Conservation (phyloP, 2,888 invertebrate genomes). For the Lagria hirta region DNA sequence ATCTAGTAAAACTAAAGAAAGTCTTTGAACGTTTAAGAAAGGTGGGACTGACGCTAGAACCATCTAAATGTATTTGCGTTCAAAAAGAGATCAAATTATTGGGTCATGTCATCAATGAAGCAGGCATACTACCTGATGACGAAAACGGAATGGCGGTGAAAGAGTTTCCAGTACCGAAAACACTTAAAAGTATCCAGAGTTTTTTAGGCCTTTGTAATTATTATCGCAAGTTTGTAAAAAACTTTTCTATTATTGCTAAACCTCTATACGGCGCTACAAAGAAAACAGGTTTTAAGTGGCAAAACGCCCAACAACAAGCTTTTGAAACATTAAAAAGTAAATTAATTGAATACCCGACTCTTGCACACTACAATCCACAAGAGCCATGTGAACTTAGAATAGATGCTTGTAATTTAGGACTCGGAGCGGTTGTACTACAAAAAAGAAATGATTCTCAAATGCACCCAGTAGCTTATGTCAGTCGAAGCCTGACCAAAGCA, state of each 20-base stretch:
- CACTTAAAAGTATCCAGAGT: conserved; percentile 11
- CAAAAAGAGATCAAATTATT: no score
- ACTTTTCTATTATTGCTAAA: conserved; percentile 24
- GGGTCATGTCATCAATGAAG: no score
- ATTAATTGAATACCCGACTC: conserved; percentile 19
- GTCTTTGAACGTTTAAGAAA: no score
- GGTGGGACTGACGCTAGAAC: no score
- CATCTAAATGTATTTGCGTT: no score
- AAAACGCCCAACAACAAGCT: background rate
- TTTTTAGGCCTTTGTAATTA: conserved; percentile 32
- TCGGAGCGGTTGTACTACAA: conserved; percentile 29
- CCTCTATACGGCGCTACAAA: conserved; percentile 27
- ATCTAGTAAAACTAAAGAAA: no score
- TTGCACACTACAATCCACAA: conserved; percentile 20
- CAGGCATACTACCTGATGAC: no score
- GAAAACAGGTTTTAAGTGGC: conserved; percentile 19
- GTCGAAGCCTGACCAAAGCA: conserved; percentile 27
- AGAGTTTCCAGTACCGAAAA: background rate
- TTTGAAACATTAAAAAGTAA: conserved; percentile 23
- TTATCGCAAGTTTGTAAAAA: conserved; percentile 29
- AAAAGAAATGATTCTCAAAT: conserved; percentile 14
- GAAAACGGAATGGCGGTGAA: no score
- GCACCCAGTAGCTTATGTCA: conserved; percentile 32
- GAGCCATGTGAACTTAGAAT: conserved; percentile 23
- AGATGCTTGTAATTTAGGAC: conserved; percentile 25